Percentiles rank a stretch among this genome's conserved stretches.
phyloP scores from a whole-genome alignment of 2,888 invertebrate species.

The Galerucella calmariensis region DNA sequence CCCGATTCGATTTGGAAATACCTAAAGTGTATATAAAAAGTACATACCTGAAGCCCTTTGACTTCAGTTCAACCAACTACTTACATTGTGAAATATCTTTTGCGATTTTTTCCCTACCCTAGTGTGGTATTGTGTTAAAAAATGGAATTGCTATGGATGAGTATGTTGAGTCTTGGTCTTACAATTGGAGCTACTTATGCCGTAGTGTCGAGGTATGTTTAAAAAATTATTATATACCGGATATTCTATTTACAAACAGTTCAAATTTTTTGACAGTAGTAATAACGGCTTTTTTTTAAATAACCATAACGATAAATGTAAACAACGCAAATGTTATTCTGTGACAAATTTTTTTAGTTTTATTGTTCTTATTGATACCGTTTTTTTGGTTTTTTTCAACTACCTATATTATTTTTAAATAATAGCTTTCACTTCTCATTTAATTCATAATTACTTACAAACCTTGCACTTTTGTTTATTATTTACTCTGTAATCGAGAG shows the following conservation, averaged over 20 bases:
- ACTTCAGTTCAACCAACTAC: not conserved
- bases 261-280: too few relatives aligned
- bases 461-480: too few relatives aligned
- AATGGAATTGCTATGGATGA: constrained; percentile 75
- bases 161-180: constrained; percentile 72
- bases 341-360: too few relatives aligned
- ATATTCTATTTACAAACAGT: not conserved
- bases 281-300: too few relatives aligned
- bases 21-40: constrained; percentile 3
- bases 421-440: too few relatives aligned
- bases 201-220: constrained; percentile 71
- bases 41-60: constrained; percentile 11
- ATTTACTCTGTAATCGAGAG: too few relatives aligned
- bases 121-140: constrained; percentile 38
- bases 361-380: too few relatives aligned
- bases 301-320: too few relatives aligned
- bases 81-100: constrained; percentile 3
- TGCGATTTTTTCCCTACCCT: not conserved
- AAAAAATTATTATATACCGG: not conserved
- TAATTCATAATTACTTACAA: too few relatives aligned
- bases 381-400: too few relatives aligned
- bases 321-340: too few relatives aligned
- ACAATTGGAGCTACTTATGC: constrained; percentile 73
- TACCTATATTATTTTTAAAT: too few relatives aligned
- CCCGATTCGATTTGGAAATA: constrained; percentile 11